Percentiles rank a stretch among this genome's conserved stretches.
Conservation (phyloP, 2,797 vertebrate genomes). For the Iguana delicatissima region DNA sequence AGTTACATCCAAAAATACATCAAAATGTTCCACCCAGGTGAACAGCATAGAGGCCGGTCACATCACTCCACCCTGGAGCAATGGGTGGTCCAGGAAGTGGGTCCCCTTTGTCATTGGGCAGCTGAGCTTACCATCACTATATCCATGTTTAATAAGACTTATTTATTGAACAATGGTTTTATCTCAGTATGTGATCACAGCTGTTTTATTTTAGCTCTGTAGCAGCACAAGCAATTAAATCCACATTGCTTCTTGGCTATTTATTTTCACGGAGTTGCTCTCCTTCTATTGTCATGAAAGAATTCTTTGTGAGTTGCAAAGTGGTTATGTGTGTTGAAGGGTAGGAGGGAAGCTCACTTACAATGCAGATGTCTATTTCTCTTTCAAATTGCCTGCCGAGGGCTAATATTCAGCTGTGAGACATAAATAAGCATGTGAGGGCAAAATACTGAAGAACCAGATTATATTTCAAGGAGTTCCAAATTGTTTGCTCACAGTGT, state of each 20-base stretch:
- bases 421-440: conserved; percentile 48
- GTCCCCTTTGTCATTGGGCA: conserved; percentile 65
- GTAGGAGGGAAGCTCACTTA: conserved; percentile 7
- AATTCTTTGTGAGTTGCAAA: conserved; percentile 76
- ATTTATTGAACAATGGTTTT: conserved; percentile 81
- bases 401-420: conserved; percentile 51
- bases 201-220: conserved; percentile 82
- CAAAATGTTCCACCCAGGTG: neutral
- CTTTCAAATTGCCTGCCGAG: conserved; percentile 56
- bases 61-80: conserved; percentile 61
- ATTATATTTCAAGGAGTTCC: conserved; percentile 39
- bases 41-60: conserved; percentile 46
- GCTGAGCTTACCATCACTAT: conserved; percentile 72
- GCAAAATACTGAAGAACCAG: conserved; percentile 19
- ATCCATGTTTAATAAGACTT: conserved; percentile 75
- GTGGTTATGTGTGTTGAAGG: conserved; percentile 40
- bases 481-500: neutral
- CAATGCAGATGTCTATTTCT: conserved; percentile 37
- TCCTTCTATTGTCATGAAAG: conserved; percentile 74
- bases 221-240: conserved; percentile 79
- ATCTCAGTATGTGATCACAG: conserved; percentile 81
- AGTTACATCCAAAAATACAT: conserved; percentile 14
- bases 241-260: conserved; percentile 80
- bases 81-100: conserved; percentile 77
- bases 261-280: conserved; percentile 80